These are phyloP conservation scores for Teleogryllus occipitalis DNA, from an alignment of 1,140 invertebrate genomes.

Conservation along the genomic window DNA sequence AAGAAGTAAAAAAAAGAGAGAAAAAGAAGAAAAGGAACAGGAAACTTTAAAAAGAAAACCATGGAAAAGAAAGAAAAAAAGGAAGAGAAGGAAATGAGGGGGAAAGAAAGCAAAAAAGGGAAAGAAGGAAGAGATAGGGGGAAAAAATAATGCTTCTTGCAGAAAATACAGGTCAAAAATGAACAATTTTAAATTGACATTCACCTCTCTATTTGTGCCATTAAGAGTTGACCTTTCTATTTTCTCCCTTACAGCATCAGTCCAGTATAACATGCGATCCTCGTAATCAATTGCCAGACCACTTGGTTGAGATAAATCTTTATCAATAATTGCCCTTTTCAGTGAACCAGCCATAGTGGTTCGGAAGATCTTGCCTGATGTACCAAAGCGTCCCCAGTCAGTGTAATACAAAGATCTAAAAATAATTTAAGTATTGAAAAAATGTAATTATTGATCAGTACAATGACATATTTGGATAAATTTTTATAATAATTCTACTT, in stretches of 20 bases:
- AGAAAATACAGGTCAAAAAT: neutral
- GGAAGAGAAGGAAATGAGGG: too few relatives aligned
- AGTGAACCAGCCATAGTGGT: constrained; percentile 95
- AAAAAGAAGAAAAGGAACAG: too few relatives aligned
- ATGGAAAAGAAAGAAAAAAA: too few relatives aligned
- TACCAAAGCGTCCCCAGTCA: constrained; percentile 88
- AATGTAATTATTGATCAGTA: neutral
- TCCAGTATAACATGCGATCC: constrained; percentile 93
- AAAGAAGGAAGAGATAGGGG: too few relatives aligned
- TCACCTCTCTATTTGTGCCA: constrained; percentile 55
- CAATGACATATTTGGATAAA: constrained; percentile 18
- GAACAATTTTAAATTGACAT: neutral
- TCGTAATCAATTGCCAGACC: constrained; percentile 95
- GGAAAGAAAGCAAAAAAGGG: too few relatives aligned
- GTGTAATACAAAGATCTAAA: constrained; percentile 75
- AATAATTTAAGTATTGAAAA: constrained; percentile 18
- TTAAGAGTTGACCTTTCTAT: constrained; percentile 90
- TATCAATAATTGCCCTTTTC: constrained; percentile 80
- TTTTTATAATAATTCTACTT: constrained; percentile 25
- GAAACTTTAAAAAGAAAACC: too few relatives aligned
- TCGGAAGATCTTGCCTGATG: constrained; percentile 87
- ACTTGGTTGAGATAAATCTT: constrained; percentile 88
- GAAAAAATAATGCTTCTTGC: too few relatives aligned
- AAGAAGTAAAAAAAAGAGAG: too few relatives aligned
- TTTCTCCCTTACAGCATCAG: constrained; percentile 92